Base-by-base conservation (phyloP, 2,797 vertebrate species). In the Australoheros facetus region DNA sequence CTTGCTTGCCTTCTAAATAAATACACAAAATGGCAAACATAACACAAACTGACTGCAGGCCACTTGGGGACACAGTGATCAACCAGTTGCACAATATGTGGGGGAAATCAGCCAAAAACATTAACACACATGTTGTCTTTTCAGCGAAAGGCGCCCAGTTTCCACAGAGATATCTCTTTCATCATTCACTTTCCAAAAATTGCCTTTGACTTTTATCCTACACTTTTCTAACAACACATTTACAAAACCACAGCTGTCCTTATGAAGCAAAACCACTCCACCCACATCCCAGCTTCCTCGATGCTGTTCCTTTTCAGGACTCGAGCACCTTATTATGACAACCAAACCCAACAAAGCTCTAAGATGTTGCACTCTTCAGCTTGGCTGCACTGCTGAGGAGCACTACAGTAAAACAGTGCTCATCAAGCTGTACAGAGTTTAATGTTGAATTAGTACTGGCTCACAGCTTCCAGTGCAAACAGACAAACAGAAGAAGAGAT, bases 401-500 rank as follows among this genome's bases (percentile, higher is more conserved):
- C 11, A 62, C 23, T 45, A 59, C 73, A 86, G 55, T 71, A 85
- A 83, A 87, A 73, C 73, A 26, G 56, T 5, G 73, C 66, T 79
- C 81, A 70, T 81, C 75, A 78, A 80, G 69, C 85, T 19, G n/a
- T 48, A 23, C 2, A 83, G 78, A 75, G 79, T 83, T 86, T 79
- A 85, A 60, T 73, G 74, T 64, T 78, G 79, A 86, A 81, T 90
- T 83, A 91, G 76, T 81, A 75, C 58, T 77, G 73, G 82, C 79
- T 80, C 79, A 37, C 75, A 83, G 74, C 66, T 54, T 76, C 53
- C 60, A 83, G 60, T 39, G 74, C 82, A 90, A 86, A 92, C 83
- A 93, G 73, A 86, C 86, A 92, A 86, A 90, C 42, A 86, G 79
- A 82, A 82, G 87, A 77, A 77, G 69, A 84, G 83, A 87, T 85